These are phyloP conservation scores for Madoqua kirkii DNA, from an alignment of 2,113 vertebrate genomes.

Conservation along the genomic window DNA sequence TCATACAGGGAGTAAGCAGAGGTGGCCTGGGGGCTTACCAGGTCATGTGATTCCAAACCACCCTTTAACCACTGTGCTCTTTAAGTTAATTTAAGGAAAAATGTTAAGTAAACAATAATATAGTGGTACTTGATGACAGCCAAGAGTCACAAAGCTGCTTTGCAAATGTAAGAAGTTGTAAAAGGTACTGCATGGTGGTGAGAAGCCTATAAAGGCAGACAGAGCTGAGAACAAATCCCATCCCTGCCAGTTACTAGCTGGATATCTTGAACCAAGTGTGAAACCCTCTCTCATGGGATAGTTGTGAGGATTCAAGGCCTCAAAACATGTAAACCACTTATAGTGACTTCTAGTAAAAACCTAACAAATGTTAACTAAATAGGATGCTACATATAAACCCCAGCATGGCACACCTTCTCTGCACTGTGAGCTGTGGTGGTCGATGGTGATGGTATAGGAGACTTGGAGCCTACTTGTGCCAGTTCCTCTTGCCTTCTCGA, in stretches of 20 bases:
- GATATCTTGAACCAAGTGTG: background rate
- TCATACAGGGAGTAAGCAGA: rapidly evolving
- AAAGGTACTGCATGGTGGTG: background rate
- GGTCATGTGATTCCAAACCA: background rate
- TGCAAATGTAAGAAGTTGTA: background rate
- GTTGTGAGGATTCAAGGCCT: background rate
- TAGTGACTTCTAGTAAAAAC: background rate
- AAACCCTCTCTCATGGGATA: background rate
- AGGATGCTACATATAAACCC: background rate
- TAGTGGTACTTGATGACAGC: background rate
- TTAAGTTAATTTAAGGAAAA: background rate
- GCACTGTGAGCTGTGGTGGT: background rate
- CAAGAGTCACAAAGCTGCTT: background rate
- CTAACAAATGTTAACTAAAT: background rate
- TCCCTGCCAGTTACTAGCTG: background rate
- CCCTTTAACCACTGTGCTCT: background rate
- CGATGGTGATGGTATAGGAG: background rate
- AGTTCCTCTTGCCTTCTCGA: background rate
- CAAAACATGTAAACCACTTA: background rate
- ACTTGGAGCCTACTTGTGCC: background rate
- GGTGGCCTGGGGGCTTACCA: background rate
- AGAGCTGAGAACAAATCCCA: background rate
- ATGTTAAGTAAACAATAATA: background rate
- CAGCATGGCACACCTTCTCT: background rate
- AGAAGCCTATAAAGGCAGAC: background rate